Evolutionary conservation across 30 jellyfish, hydroid and myxozoan genomes (phyloP).

Genomic region (Mastigias papua): DNA sequence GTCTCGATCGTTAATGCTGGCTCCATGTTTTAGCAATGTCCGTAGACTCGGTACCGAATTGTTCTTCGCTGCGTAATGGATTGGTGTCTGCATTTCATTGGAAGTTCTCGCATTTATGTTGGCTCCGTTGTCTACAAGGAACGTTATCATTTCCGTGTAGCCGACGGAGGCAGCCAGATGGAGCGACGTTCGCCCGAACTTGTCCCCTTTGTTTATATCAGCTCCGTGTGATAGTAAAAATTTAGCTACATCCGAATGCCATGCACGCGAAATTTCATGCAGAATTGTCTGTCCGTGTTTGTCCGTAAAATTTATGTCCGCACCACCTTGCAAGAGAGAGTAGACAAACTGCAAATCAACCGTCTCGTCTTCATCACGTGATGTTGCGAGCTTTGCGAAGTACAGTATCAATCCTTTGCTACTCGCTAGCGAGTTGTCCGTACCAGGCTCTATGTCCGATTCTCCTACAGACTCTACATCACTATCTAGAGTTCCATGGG

Average conservation of each 20-base stretch:
- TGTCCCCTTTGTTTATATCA: conserved; percentile 84
- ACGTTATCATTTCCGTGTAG: conserved; percentile 76
- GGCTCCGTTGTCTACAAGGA: conserved; percentile 84
- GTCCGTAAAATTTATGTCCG: conserved; percentile 83
- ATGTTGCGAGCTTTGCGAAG: conserved; percentile 85
- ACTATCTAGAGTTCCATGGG: conserved; percentile 89
- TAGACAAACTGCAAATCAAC: conserved; percentile 81
- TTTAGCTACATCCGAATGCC: conserved; percentile 91
- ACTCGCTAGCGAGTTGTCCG: conserved; percentile 75
- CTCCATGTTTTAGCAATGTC: conserved; percentile 71
- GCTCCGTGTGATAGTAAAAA: conserved; percentile 80
- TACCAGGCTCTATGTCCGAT: conserved; percentile 59
- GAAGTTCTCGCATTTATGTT: conserved; percentile 70
- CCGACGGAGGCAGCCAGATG: conserved; percentile 89
- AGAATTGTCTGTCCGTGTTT: conserved; percentile 84
- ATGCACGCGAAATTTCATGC: conserved; percentile 84
- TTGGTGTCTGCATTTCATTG: conserved; percentile 81
- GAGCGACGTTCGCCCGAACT: conserved; percentile 80
- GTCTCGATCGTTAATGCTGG: conserved; percentile 84
- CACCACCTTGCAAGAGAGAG: conserved; percentile 86
- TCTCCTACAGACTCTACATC: conserved; percentile 88
- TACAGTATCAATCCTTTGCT: conserved; percentile 80
- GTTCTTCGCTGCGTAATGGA: conserved; percentile 86
- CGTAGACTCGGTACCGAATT: conserved; percentile 73
- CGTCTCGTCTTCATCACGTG: conserved; percentile 88